Evolutionary conservation across 2,888 invertebrate genomes (phyloP).

Genomic region (Amphipoea lucens): DNA sequence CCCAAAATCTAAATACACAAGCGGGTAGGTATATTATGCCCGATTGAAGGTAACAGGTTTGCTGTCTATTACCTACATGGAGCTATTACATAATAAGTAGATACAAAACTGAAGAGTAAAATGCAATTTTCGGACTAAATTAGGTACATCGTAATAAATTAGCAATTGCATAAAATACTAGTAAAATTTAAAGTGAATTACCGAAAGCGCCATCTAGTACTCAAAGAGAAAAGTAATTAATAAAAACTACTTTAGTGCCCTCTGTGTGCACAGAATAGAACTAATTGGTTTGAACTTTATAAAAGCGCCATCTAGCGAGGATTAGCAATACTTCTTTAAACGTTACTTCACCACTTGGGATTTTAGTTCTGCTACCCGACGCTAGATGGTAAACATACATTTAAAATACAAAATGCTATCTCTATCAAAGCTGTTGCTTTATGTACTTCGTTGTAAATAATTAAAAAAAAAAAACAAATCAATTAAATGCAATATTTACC

Average conservation of each 20-base stretch:
- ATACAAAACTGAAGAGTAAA: not conserved
- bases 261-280: not conserved
- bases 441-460: not conserved
- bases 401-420: not conserved
- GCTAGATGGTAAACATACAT: constrained; percentile 63
- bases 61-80: not conserved
- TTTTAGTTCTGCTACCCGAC: constrained; percentile 61
- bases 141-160: not conserved
- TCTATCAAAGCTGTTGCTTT: not conserved
- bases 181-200: not conserved
- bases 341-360: no score
- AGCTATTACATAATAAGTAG: not conserved
- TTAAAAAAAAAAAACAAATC: no score
- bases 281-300: not conserved
- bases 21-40: not conserved
- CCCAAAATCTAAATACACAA: not conserved
- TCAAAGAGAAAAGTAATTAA: not conserved
- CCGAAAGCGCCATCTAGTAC: constrained; percentile 1
- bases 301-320: constrained; percentile 51
- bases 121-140: not conserved
- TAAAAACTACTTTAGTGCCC: not conserved
- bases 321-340: constrained; percentile 25
- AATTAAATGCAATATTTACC: not conserved
- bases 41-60: not conserved
- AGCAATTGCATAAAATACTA: not conserved